Conservation (phyloP, 2,113 vertebrate genomes). For the Cinclus mexicanus region DNA sequence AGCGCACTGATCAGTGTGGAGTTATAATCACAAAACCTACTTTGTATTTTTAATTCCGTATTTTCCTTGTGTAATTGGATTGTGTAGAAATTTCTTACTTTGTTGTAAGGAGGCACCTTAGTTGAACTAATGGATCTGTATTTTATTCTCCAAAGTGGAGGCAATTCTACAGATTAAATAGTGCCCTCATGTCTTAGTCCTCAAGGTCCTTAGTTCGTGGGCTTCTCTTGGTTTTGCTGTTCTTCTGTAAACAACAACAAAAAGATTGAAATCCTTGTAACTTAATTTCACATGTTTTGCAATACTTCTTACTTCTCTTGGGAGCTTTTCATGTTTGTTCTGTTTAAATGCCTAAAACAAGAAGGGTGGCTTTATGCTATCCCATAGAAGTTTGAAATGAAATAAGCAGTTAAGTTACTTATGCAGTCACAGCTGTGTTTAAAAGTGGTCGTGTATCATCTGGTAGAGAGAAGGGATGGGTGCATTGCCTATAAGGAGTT, state of each 20-base stretch:
- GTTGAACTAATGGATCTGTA: neutral
- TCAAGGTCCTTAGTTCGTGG: neutral
- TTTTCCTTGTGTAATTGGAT: neutral
- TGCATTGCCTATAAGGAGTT: neutral
- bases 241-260: neutral
- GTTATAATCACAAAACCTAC: neutral
- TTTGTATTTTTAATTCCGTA: neutral
- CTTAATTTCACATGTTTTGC: neutral
- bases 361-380: neutral
- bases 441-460: neutral
- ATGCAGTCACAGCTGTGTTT: neutral
- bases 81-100: neutral
- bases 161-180: neutral
- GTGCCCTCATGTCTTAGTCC: neutral
- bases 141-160: constrained; percentile 7
- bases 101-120: neutral
- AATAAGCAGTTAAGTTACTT: neutral
- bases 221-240: neutral
- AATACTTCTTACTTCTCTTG: neutral
- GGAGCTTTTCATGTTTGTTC: neutral
- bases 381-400: neutral
- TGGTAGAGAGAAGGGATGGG: neutral
- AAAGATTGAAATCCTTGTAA: neutral
- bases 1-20: neutral
- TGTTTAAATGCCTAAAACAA: neutral